Evolutionary conservation across 2,797 vertebrate genomes (phyloP), one percentile per base, ranked within the genome.

Genomic region (Scyliorhinus canicula): DNA sequence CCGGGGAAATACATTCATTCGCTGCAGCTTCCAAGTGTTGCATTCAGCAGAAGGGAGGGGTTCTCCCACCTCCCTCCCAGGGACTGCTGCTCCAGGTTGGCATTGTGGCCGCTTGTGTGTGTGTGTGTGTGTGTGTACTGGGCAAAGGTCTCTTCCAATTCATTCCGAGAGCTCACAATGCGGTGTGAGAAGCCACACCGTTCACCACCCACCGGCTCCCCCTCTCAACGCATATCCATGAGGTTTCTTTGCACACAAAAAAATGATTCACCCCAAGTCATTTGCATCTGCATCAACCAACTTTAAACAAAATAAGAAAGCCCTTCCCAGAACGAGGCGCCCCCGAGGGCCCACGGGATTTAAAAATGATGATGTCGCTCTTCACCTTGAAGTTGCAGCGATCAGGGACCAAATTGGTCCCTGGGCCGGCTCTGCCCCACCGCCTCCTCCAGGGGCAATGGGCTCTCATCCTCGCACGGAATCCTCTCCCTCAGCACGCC

Each of bases 341-440:
- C 40, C 57, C 88, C 28, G 26, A 52, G 63, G 35, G 35, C 26
- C 19, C n/a, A 67, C 40, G n/a, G 63, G 24, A 67, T 93, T 93
- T 93, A 12, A 44, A n/a, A 63, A 47, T 26, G 7, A 93, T 65
- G 60, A 63, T 93, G 90, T 44, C 26, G 28, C 21, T 65, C 90
- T 67, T 71, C 63, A 93, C 93, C 93, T 93, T 93, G 93, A 71
- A 93, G 44, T 93, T 71, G 93, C 93, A 93, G 65, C 31, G 47
- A 24, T n/a, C n/a, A 93, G 12, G 28, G 21, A 4, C 63, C 2
- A 60, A 60, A 28, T 60, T n/a, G n/a, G n/a, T n/a, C n/a, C n/a
- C n/a, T n/a, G n/a, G n/a, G n/a, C n/a, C n/a, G n/a, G n/a, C n/a
- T n/a, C n/a, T n/a, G n/a, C n/a, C n/a, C n/a, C n/a, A n/a, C n/a